A percentile compares a stretch with the other conserved stretches of the same genome.
phyloP scores from a whole-genome alignment of 2,888 invertebrate species.

The Dryococelus australis region DNA sequence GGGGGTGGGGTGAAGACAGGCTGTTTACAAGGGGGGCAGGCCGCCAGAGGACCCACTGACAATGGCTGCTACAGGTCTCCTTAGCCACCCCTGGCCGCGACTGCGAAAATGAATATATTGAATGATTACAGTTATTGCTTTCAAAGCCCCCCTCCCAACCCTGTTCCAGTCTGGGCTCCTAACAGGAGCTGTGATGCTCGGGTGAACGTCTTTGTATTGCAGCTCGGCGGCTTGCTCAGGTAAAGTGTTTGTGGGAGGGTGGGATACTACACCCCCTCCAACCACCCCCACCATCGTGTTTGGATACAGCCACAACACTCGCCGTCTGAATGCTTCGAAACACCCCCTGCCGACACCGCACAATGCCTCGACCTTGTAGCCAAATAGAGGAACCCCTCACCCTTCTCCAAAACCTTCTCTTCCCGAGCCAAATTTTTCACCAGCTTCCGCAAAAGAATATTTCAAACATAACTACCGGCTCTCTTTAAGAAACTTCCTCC shows the following conservation, averaged over 20 bases:
- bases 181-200: not conserved
- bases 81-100: not conserved
- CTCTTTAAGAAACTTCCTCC: not conserved
- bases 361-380: not conserved
- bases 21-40: not conserved
- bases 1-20: not conserved
- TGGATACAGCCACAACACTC: not conserved
- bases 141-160: not conserved
- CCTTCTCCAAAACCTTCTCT: not conserved
- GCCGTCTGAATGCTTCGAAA: not conserved
- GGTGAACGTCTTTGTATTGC: not conserved
- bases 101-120: conserved; percentile 16
- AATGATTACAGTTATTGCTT: conserved; percentile 16
- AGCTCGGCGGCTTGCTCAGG: not conserved
- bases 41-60: not conserved
- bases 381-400: not conserved
- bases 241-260: conserved; percentile 16
- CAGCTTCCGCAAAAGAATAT: not conserved
- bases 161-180: not conserved
- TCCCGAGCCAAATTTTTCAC: not conserved
- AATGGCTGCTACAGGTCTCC: not conserved
- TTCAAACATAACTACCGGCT: not conserved
- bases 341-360: not conserved
- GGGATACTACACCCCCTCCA: not conserved
- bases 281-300: not conserved